These are phyloP conservation scores for Phaethornis superciliosus DNA, from an alignment of 2,113 vertebrate genomes.

Conservation along the genomic window DNA sequence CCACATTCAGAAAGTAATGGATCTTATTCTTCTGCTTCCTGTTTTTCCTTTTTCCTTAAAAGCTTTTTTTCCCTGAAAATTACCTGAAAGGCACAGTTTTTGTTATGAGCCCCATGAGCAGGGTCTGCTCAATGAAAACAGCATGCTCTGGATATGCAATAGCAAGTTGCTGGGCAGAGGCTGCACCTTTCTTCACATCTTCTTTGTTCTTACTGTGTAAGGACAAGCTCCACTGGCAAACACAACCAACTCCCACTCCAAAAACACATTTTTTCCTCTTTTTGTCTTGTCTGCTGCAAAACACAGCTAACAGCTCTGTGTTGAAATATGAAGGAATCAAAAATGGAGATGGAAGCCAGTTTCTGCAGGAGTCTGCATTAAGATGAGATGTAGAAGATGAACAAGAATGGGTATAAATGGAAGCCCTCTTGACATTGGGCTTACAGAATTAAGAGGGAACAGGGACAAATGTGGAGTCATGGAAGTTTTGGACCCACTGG, in stretches of 20 bases:
- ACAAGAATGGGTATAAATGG: not conserved
- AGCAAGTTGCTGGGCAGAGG: not conserved
- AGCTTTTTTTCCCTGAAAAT: not conserved
- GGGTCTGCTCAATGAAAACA: not conserved
- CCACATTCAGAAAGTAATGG: not conserved
- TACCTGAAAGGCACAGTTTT: not conserved
- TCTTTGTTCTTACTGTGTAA: not conserved
- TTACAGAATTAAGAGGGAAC: not conserved
- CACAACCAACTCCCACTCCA: too few relatives aligned
- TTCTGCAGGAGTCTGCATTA: not conserved
- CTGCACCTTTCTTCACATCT: not conserved
- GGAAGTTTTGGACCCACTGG: not conserved
- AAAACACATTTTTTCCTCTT: not conserved
- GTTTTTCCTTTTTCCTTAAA: not conserved
- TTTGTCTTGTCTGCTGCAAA: not conserved
- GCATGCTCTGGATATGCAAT: not conserved
- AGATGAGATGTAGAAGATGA: not conserved
- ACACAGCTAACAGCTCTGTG: not conserved
- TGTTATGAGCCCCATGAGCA: not conserved
- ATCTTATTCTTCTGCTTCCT: not conserved
- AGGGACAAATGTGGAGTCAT: not conserved
- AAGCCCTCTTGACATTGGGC: not conserved
- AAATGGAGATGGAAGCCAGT: not conserved
- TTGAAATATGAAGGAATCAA: not conserved
- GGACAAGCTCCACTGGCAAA: not conserved